Evolutionary conservation across 2,888 invertebrate species (phyloP).

Genomic region (Eupsilia transversa): DNA sequence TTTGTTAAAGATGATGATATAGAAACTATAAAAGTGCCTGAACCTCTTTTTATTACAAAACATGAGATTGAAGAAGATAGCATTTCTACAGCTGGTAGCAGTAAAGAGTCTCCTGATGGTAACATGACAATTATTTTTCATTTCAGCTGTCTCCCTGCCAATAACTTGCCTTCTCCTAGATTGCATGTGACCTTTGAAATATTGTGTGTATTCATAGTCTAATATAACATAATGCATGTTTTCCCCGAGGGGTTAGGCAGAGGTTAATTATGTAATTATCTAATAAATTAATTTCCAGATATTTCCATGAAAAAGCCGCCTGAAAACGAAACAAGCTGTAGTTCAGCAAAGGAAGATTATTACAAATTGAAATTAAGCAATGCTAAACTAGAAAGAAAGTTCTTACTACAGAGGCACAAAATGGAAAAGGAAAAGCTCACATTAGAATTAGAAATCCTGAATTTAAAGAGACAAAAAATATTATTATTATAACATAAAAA

Average conservation of each 20-base stretch:
- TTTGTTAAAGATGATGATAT: neutral
- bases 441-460: constrained; percentile 7
- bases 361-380: constrained; percentile 2
- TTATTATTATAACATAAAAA: neutral
- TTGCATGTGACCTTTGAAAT: neutral
- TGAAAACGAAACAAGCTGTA: neutral
- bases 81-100: neutral
- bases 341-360: constrained; percentile 5
- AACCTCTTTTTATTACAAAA: neutral
- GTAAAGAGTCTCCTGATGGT: neutral
- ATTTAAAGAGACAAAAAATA: constrained; percentile 5
- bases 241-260: neutral
- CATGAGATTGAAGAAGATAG: neutral
- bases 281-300: neutral
- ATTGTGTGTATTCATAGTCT: neutral
- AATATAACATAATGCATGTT: neutral
- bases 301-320: neutral
- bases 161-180: neutral
- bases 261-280: neutral
- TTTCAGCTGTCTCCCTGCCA: neutral
- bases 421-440: constrained; percentile 4
- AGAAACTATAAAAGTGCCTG: constrained; percentile 9
- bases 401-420: neutral
- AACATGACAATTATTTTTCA: neutral
- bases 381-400: constrained; percentile 13